These are phyloP conservation scores for Tipula vernalis DNA, from an alignment of 2,888 invertebrate species.

Conservation along the genomic window DNA sequence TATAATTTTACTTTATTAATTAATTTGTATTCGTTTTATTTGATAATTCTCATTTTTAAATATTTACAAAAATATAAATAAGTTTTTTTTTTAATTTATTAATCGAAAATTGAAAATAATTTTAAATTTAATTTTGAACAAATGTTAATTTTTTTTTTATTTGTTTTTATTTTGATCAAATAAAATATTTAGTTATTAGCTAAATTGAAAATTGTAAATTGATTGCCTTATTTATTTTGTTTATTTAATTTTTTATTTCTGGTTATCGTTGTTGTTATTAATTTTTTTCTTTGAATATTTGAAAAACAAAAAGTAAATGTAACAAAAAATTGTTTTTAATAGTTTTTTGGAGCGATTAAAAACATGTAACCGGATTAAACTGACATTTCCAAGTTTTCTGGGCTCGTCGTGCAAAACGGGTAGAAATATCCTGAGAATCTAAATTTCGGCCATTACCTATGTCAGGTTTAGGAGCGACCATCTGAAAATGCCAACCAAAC, in stretches of 20 bases:
- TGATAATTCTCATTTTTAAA: neutral
- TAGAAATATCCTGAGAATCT: conserved; percentile 29
- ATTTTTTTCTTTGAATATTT: neutral
- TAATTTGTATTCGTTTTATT: neutral
- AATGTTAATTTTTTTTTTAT: neutral
- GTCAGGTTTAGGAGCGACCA: conserved; percentile 59
- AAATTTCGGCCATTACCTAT: neutral
- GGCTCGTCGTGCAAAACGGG: conserved; percentile 23
- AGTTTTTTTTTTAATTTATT: neutral
- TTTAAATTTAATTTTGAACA: neutral
- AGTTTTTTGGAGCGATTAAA: conserved; percentile 28
- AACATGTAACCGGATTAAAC: conserved; percentile 86
- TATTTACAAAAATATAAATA: neutral
- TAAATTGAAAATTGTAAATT: neutral
- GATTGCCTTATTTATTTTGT: neutral
- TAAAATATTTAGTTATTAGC: neutral
- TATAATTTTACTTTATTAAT: neutral
- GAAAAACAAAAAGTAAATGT: neutral
- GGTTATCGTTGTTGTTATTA: neutral
- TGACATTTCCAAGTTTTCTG: conserved; percentile 64
- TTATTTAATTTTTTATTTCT: neutral
- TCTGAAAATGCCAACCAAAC: conserved; percentile 28
- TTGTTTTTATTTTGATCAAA: neutral
- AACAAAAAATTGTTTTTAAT: neutral
- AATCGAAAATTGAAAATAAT: neutral